Evolutionary conservation across 35 echinoderm and acorn worm genomes (phyloP).

Genomic region (Lytechinus variegatus): DNA sequence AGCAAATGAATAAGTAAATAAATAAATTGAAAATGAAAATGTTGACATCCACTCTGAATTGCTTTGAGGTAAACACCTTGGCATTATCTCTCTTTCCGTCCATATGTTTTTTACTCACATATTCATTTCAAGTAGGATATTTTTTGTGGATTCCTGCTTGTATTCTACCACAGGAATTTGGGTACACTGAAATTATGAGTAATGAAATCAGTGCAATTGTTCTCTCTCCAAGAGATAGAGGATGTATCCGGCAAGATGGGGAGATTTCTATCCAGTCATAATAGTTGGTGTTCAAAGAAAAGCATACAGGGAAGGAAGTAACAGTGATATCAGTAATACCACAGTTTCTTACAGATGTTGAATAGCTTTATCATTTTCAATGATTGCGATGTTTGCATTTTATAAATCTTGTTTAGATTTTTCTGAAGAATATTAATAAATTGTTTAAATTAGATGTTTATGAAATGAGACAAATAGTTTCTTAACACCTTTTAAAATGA

Average conservation of each 20-base stretch:
- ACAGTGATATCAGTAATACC: constrained; percentile 14
- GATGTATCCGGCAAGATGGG: not conserved
- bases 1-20: not conserved
- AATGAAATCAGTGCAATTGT: not conserved
- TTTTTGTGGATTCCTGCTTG: not conserved
- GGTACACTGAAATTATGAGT: not conserved
- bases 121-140: too few relatives aligned
- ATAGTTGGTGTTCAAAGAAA: not conserved
- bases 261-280: not conserved
- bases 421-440: too few relatives aligned
- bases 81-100: too few relatives aligned
- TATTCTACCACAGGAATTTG: not conserved
- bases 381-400: too few relatives aligned
- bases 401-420: too few relatives aligned
- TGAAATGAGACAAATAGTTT: too few relatives aligned
- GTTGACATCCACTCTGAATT: too few relatives aligned
- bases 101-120: too few relatives aligned
- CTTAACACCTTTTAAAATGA: too few relatives aligned
- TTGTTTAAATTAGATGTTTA: too few relatives aligned
- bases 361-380: not conserved
- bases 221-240: not conserved
- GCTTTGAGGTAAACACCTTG: too few relatives aligned
- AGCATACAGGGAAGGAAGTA: not conserved
- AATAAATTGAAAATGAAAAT: too few relatives aligned
- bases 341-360: not conserved